Evolutionary conservation across 1,140 invertebrate genomes (phyloP).

Genomic region (Hylaeus anthracinus): DNA sequence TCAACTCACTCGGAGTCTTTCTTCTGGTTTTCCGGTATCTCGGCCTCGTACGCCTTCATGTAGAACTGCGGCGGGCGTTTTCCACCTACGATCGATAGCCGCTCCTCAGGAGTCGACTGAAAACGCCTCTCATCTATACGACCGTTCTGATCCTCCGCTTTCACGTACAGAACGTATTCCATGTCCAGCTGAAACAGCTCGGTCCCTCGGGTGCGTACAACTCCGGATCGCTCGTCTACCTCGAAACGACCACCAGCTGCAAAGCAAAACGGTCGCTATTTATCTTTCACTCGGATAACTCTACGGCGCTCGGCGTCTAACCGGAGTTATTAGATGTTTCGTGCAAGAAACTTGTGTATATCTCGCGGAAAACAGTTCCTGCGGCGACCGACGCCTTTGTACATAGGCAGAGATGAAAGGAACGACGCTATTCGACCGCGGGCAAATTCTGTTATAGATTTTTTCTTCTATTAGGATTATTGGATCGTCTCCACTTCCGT

Average conservation of each 20-base stretch:
- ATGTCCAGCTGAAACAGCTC: constrained; percentile 97
- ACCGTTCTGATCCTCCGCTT: constrained; percentile 97
- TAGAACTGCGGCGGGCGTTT: constrained; percentile 97
- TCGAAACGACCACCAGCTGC: constrained; percentile 89
- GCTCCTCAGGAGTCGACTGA: constrained; percentile 94
- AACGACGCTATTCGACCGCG: background rate
- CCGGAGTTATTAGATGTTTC: background rate
- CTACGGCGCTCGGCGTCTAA: background rate
- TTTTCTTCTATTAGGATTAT: background rate
- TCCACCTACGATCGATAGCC: constrained; percentile 95
- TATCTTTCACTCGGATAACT: constrained; percentile 23
- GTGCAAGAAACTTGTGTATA: background rate
- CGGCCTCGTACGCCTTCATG: constrained; percentile 94
- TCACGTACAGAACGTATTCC: constrained; percentile 97
- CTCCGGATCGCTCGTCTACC: constrained; percentile 95
- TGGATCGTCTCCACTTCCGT: background rate
- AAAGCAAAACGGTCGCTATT: constrained; percentile 14
- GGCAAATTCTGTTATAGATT: background rate
- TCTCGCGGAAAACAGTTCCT: background rate
- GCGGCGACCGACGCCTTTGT: background rate
- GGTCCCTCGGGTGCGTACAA: constrained; percentile 94
- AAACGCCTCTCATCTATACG: constrained; percentile 92
- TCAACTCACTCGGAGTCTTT: constrained; percentile 94
- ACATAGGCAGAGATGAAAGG: background rate
- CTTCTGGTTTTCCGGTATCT: constrained; percentile 97